These are phyloP conservation scores for Trialeurodes vaporariorum DNA, from an alignment of 1,140 invertebrate species.

Conservation along the genomic window DNA sequence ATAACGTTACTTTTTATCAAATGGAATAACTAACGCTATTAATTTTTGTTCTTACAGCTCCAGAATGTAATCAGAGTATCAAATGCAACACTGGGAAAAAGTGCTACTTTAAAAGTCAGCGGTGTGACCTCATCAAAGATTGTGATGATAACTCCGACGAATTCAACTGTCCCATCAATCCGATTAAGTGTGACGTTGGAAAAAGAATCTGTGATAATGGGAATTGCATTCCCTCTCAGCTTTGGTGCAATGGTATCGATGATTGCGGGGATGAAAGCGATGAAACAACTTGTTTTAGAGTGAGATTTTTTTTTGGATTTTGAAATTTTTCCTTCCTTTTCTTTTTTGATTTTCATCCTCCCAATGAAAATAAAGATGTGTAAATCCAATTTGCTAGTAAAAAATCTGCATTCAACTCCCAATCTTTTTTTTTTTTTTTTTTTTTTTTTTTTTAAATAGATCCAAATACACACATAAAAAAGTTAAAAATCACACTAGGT, in stretches of 20 bases:
- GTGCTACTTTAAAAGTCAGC: constrained; percentile 16
- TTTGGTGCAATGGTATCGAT: constrained; percentile 41
- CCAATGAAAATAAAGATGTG: too few relatives aligned
- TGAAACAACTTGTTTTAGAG: constrained; percentile 35
- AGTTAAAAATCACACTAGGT: too few relatives aligned
- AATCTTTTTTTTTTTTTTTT: too few relatives aligned
- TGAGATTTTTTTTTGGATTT: too few relatives aligned
- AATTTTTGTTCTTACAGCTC: constrained; percentile 13
- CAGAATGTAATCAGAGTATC: constrained; percentile 12
- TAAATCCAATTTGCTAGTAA: too few relatives aligned
- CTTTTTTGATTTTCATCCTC: too few relatives aligned
- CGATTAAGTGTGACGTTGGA: constrained; percentile 8
- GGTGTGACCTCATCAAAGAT: constrained; percentile 13
- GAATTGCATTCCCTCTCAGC: constrained; percentile 38
- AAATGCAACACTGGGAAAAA: constrained; percentile 18
- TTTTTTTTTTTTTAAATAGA: too few relatives aligned
- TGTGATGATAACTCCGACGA: constrained; percentile 21
- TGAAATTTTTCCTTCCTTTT: too few relatives aligned
- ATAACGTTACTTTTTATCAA: too few relatives aligned
- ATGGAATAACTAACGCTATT: too few relatives aligned
- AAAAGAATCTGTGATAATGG: constrained; percentile 36
- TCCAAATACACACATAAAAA: too few relatives aligned
- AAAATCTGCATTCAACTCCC: too few relatives aligned
- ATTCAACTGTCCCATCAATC: constrained; percentile 11
- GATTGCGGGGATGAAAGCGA: constrained; percentile 43